Conservation (phyloP, 2,888 invertebrate species). For the Lordiphosa andalusiaca region DNA sequence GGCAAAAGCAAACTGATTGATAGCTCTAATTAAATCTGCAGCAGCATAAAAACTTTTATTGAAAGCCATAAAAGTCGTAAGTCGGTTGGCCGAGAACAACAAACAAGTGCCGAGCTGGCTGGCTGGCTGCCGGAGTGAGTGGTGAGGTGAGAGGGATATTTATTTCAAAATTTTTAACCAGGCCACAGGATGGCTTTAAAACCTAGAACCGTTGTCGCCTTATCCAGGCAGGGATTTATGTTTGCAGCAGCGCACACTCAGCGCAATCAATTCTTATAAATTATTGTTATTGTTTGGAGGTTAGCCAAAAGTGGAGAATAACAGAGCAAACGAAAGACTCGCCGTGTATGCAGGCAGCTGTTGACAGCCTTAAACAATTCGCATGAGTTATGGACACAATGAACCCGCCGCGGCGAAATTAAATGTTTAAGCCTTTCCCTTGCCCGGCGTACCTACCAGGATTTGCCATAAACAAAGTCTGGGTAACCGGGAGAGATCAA, state of each 20-base stretch:
- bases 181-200: slow-evolving; percentile 52
- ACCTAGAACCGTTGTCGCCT: slow-evolving; percentile 32
- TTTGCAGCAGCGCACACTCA: slow-evolving; percentile 51
- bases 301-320: slow-evolving; percentile 22
- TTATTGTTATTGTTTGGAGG: slow-evolving; percentile 67
- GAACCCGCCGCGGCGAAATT: slow-evolving; percentile 37
- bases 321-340: slow-evolving; percentile 9
- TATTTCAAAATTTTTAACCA: slow-evolving; percentile 45
- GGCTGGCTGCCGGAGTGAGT: no score
- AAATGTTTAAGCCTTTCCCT: slow-evolving; percentile 28
- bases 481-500: slow-evolving; percentile 54
- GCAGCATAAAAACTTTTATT: slow-evolving; percentile 58
- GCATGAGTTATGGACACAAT: slow-evolving; percentile 58
- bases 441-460: no score
- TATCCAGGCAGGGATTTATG: slow-evolving; percentile 62
- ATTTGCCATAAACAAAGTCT: slow-evolving; percentile 60
- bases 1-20: slow-evolving; percentile 47
- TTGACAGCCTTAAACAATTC: slow-evolving; percentile 69
- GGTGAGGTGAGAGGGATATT: slow-evolving; percentile 16
- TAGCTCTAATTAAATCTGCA: slow-evolving; percentile 57
- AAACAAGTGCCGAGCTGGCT: not conserved
- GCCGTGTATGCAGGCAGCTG: slow-evolving; percentile 40
- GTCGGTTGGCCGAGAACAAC: slow-evolving; percentile 11
- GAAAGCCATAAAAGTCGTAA: slow-evolving; percentile 46
- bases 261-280: slow-evolving; percentile 74